phyloP scores from a whole-genome alignment of 2,888 invertebrate genomes.

The Flexamia atlantica region DNA sequence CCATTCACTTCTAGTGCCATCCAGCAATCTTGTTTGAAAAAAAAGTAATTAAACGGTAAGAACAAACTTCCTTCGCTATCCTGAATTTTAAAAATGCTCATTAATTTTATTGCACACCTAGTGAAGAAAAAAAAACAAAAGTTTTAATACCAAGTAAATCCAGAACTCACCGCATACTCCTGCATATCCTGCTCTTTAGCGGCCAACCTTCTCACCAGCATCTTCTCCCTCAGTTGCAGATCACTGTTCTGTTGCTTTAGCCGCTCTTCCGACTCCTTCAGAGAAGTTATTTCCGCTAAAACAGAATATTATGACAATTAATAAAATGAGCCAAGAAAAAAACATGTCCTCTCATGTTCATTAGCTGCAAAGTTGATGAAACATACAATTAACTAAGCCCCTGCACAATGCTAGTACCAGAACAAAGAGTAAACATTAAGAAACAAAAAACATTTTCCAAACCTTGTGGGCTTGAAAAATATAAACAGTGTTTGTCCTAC shows the following conservation, averaged over 20 bases:
- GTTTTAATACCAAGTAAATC: no score
- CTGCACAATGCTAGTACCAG: not conserved
- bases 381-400: not conserved
- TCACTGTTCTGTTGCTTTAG: slow-evolving; percentile 90
- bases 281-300: slow-evolving; percentile 84
- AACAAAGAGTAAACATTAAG: no score
- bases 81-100: no score
- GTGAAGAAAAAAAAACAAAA: no score
- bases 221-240: slow-evolving; percentile 93
- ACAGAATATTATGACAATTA: slow-evolving; percentile 67
- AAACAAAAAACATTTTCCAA: no score
- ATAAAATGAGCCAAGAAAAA: not conserved
- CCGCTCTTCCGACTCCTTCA: slow-evolving; percentile 88
- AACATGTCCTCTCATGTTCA: not conserved
- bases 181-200: slow-evolving; percentile 98
- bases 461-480: no score
- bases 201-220: slow-evolving; percentile 93
- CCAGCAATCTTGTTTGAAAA: no score
- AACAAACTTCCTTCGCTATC: no score
- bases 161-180: slow-evolving; percentile 87
- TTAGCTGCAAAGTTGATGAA: not conserved
- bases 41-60: no score
- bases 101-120: no score
- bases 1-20: no score
- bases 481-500: no score